phyloP scores from a whole-genome alignment of 64 coral and sea anemone genomes.

The Pocillopora verrucosa region DNA sequence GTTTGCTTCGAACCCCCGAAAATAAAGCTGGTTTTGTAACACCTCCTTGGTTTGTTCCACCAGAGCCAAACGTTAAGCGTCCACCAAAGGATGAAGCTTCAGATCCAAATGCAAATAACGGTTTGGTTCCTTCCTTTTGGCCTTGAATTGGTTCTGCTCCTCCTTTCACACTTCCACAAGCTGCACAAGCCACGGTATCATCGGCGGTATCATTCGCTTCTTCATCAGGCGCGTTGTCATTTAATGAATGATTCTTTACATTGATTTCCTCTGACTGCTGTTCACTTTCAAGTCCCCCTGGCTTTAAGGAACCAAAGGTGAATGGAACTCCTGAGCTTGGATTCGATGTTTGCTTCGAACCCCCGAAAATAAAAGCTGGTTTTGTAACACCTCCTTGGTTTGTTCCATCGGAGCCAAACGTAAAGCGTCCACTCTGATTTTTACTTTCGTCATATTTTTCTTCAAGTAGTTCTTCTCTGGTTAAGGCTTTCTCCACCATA shows the following conservation, averaged over 20 bases:
- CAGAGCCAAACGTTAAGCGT: slow-evolving; percentile 12
- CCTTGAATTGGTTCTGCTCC: background rate
- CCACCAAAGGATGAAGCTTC: background rate
- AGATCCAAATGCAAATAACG: background rate
- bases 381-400: background rate
- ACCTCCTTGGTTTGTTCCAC: background rate
- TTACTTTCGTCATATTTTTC: no score
- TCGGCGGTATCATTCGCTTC: no score
- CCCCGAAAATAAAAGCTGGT: background rate
- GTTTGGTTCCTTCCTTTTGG: background rate
- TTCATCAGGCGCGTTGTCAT: no score
- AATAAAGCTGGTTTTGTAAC: background rate
- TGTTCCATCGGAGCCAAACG: background rate
- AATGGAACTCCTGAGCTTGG: no score
- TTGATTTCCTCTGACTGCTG: no score
- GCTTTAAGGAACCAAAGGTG: no score
- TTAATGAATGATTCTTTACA: no score
- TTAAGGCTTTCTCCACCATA: no score
- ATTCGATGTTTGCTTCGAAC: background rate
- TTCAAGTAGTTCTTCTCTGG: no score
- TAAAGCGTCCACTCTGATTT: slow-evolving; percentile 15
- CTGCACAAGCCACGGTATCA: no score
- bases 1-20: background rate
- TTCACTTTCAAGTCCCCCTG: no score
- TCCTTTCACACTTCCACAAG: no score